Base-by-base conservation (phyloP, 1,140 invertebrate species). In the Temnothorax nylanderi region DNA sequence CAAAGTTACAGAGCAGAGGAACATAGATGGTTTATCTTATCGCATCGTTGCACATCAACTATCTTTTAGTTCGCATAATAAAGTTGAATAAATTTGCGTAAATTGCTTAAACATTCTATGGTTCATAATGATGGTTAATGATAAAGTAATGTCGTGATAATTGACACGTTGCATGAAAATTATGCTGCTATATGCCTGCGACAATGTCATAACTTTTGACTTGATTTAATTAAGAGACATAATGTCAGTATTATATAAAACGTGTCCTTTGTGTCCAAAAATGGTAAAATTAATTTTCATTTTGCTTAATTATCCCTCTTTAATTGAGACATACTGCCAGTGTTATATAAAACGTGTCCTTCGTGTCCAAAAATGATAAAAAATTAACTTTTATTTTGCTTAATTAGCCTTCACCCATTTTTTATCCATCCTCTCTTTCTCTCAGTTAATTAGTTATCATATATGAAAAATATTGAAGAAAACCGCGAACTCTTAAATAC, bases 161-260 rank as follows among this genome's bases (percentile, higher is more conserved):
- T 18, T 32, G 62, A 80, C 34, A 51, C 13, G 11, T 64, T 64
- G n/a, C 44, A 34, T n/a, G 75, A 64, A 78, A 78, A 64, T 78
- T 64, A 49, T 62, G 41, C 13, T 13, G 34, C n/a, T 18, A 44
- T 16, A 62, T 47, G 26, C 16, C 37, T 34, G 71, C 16, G 8
- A 18, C 47, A 34, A 34, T 8, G 13, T 16, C 58, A 41, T 21
- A 58, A 37, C 34, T 44, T 34, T 78, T 18, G 58, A 49, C 58
- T 47, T 18, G 44, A 64, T 26, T 37, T 32, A 34, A 64, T 26
- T 16, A 26, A 77, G 4, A 47, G 34, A 34, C 11, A 26, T 26
- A 21, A 4, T 7, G 13, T 7, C 21, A 32, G 11, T 44, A 13
- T 32, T 37, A 32, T 34, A 21, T 11, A 75, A 58, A 34, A n/a